Evolutionary conservation across 1,140 invertebrate species (phyloP).

Genomic region (Mylabris phalerata): DNA sequence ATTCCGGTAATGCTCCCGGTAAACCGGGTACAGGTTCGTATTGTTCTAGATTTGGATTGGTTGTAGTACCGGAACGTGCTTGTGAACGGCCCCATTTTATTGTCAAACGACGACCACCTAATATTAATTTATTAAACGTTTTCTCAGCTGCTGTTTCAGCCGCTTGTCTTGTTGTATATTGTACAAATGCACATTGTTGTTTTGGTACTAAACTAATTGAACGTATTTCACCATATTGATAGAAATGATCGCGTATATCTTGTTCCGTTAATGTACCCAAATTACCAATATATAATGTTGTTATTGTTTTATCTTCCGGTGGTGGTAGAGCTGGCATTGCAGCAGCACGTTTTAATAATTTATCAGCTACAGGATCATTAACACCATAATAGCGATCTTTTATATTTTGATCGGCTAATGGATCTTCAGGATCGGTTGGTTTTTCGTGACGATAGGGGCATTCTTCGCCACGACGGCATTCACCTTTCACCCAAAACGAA

Average conservation of each 20-base stretch:
- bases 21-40: conserved; percentile 85
- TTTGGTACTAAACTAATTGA: conserved; percentile 84
- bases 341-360: conserved; percentile 87
- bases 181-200: conserved; percentile 97
- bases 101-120: conserved; percentile 78
- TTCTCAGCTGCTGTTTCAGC: conserved; percentile 93
- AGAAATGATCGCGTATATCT: conserved; percentile 90
- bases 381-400: conserved; percentile 97
- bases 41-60: conserved; percentile 37
- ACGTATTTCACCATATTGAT: conserved; percentile 98
- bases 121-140: conserved; percentile 92
- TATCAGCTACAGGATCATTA: conserved; percentile 98
- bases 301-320: conserved; percentile 93
- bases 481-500: conserved; percentile 99
- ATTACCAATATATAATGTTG: conserved; percentile 94
- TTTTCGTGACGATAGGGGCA: conserved; percentile 99
- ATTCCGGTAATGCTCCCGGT: conserved; percentile 67
- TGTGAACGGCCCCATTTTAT: conserved; percentile 97
- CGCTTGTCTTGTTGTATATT: conserved; percentile 83
- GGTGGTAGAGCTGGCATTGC: conserved; percentile 91
- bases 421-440: conserved; percentile 98
- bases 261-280: conserved; percentile 87
- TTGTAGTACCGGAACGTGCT: conserved; percentile 42
- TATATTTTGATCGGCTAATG: conserved; percentile 98
- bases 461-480: conserved; percentile 97